Evolutionary conservation across 2,797 vertebrate species (phyloP).

Genomic region (Anguilla megastoma): DNA sequence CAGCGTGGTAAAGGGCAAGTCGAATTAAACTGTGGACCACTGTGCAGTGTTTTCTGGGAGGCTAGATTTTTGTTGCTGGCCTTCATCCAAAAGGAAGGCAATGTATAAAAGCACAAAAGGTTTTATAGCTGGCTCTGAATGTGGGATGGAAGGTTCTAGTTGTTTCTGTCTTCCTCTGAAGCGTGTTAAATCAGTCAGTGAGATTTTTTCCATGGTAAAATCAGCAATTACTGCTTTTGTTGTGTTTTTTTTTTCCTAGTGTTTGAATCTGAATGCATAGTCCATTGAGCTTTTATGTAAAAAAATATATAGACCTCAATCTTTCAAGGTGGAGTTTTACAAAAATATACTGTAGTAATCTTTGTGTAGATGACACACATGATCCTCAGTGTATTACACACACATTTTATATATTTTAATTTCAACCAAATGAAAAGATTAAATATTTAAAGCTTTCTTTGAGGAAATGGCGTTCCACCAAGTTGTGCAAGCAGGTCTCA

Average conservation of each 20-base stretch:
- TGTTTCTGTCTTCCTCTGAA: slow-evolving; percentile 30
- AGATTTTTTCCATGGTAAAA: not conserved
- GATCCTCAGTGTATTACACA: slow-evolving; percentile 27
- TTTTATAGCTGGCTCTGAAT: slow-evolving; percentile 42
- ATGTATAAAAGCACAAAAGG: slow-evolving; percentile 32
- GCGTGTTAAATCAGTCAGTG: slow-evolving; percentile 31
- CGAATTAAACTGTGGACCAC: slow-evolving; percentile 33
- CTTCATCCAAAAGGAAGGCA: slow-evolving; percentile 29
- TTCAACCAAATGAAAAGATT: slow-evolving; percentile 23
- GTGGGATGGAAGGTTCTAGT: slow-evolving; percentile 22
- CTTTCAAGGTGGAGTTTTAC: slow-evolving; percentile 49
- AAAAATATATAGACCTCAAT: slow-evolving; percentile 49
- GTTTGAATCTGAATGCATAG: slow-evolving; percentile 58
- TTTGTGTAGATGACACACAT: slow-evolving; percentile 23
- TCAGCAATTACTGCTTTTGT: not conserved
- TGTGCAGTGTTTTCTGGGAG: slow-evolving; percentile 15
- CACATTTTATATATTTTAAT: slow-evolving; percentile 34
- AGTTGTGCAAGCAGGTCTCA: slow-evolving; percentile 12
- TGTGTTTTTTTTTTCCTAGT: not conserved
- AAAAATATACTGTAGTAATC: not conserved
- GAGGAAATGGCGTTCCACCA: slow-evolving; percentile 16
- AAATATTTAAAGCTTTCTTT: slow-evolving; percentile 33
- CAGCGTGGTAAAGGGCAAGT: slow-evolving; percentile 38
- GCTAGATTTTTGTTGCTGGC: not conserved
- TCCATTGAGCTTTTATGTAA: slow-evolving; percentile 61